A percentile compares a stretch with the other conserved stretches of the same genome.
Evolutionary conservation across 2,888 invertebrate genomes (phyloP).

Genomic region (Dryomyza anilis): DNA sequence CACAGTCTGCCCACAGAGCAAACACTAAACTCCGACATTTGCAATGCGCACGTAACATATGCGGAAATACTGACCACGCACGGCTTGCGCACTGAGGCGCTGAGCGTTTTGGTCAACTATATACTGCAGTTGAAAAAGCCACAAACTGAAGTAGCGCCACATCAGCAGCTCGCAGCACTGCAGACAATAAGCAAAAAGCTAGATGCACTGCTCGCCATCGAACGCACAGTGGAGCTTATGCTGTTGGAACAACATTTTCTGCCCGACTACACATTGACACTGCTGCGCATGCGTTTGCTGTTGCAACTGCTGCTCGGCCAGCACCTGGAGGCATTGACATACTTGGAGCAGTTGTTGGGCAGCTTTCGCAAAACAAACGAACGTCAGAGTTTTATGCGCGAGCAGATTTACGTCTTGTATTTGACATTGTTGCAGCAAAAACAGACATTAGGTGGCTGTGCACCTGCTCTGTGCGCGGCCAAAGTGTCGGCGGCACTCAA

Average conservation of each 20-base stretch:
- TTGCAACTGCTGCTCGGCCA: constrained; percentile 41
- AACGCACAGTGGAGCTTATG: constrained; percentile 44
- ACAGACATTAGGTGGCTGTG: constrained; percentile 49
- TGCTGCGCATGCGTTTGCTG: constrained; percentile 47
- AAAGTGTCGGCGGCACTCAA: constrained; percentile 59
- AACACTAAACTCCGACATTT: constrained; percentile 42
- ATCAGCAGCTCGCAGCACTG: constrained; percentile 41
- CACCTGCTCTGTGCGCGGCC: constrained; percentile 59
- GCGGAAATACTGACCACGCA: constrained; percentile 48
- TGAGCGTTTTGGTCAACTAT: constrained; percentile 45
- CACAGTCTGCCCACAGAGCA: constrained; percentile 31
- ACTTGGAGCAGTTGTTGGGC: constrained; percentile 41
- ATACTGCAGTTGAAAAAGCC: constrained; percentile 26
- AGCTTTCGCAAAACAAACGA: constrained; percentile 39
- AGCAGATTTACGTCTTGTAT: constrained; percentile 61
- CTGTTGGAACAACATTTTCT: constrained; percentile 53
- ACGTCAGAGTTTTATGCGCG: constrained; percentile 52
- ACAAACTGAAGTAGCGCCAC: constrained; percentile 29
- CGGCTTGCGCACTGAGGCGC: constrained; percentile 37
- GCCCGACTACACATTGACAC: constrained; percentile 46
- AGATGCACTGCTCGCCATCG: constrained; percentile 39
- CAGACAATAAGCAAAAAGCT: constrained; percentile 39
- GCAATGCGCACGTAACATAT: constrained; percentile 46
- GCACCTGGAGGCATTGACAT: constrained; percentile 42
- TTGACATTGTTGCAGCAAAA: constrained; percentile 46